Evolutionary conservation across 2,888 invertebrate species (phyloP), one percentile per base, ranked within the genome.

Genomic region (Dione juno): DNA sequence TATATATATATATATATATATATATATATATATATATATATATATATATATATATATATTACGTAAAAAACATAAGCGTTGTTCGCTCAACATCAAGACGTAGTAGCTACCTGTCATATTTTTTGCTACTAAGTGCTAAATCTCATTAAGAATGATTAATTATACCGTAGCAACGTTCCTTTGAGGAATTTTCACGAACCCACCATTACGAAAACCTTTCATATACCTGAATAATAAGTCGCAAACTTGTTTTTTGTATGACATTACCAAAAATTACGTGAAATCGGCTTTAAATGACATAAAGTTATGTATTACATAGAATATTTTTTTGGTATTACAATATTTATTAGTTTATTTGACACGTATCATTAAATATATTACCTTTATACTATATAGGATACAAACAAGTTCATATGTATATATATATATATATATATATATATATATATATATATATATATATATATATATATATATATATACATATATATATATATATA

Each of bases 81-180:
- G 35, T 45, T 61, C 61, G 14, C 40, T 40, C 52, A 40, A 57
- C 61, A 71, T 48, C 50, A 71, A 66, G 71, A 66, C 58, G 68
- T 64, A 67, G 68, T 64, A 67, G 69, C 69, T 66, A 67, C 54
- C 65, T 63, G 58, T 14, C 64, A 37, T 69, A 69, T 66, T 74
- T 77, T 76, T 74, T 74, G 73, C 67, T 57, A 67, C 71, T 76
- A 76, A 76, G 75, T 76, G 76, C 74, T 70, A 75, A 76, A 76
- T 74, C 76, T 78, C 77, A 77, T 78, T 78, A 78, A 73, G 73
- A 70, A 76, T 77, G 78, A 77, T 78, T 78, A 78, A 78, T 78
- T 77, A 76, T 75, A 67, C 53, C 70, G 71, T 75, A 77, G 73
- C 58, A 71, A 71, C 71, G 66, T 69, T 64, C 67, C 69, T 73